Evolutionary conservation across 2,113 vertebrate species (phyloP).

Genomic region (Ariopsis seemanni): DNA sequence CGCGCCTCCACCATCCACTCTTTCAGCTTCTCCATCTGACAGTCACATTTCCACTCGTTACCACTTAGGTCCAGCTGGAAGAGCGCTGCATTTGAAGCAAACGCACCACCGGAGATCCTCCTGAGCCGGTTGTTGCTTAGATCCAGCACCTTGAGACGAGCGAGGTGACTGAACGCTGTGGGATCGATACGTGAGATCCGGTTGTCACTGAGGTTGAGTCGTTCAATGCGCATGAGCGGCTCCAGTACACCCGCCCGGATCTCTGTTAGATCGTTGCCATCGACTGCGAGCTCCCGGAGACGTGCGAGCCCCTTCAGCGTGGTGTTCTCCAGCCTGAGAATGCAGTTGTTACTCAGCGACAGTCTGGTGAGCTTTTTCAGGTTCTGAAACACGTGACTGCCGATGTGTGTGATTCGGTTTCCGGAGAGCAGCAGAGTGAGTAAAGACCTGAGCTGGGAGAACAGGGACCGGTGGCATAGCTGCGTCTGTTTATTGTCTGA

Average conservation of each 20-base stretch:
- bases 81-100: constrained; percentile 79
- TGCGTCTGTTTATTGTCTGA: constrained; percentile 85
- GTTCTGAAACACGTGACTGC: constrained; percentile 82
- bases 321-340: constrained; percentile 76
- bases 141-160: constrained; percentile 80
- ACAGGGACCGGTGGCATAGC: constrained; percentile 76
- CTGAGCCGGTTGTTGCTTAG: constrained; percentile 83
- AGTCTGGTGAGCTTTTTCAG: constrained; percentile 81
- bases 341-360: constrained; percentile 82
- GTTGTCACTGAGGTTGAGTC: constrained; percentile 87
- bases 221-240: constrained; percentile 81
- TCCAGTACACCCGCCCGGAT: constrained; percentile 81
- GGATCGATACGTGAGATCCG: constrained; percentile 75
- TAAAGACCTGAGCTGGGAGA: constrained; percentile 79
- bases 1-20: constrained; percentile 84
- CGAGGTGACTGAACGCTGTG: constrained; percentile 72
- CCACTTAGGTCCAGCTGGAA: constrained; percentile 86
- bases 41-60: constrained; percentile 94
- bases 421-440: constrained; percentile 84
- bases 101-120: constrained; percentile 80
- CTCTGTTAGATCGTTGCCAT: constrained; percentile 82
- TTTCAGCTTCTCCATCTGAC: constrained; percentile 81
- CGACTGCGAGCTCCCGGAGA: constrained; percentile 82
- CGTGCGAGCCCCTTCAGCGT: constrained; percentile 80
- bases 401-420: constrained; percentile 83